Evolutionary conservation across 2,113 vertebrate genomes (phyloP), one percentile per base, ranked within the genome.

Genomic region (Phaetusa simplex): DNA sequence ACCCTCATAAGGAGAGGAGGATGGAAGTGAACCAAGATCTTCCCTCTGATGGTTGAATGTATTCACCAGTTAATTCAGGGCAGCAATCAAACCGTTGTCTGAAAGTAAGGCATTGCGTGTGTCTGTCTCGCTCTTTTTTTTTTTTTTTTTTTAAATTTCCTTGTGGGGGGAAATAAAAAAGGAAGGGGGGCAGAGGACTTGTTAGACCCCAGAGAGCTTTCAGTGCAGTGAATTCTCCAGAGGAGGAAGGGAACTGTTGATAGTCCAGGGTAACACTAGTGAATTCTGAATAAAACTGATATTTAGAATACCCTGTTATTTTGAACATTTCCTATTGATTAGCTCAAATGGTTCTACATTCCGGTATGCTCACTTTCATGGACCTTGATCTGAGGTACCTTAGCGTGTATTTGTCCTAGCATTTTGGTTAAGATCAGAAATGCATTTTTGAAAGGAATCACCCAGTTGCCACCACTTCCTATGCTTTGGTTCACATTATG

Each of bases 181-280:
- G n/a, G 36, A 38, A n/a, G 11, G 3, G 43, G 2, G 4, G 14
- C 16, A 11, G 17, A 8, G 7, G 2, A n/a, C 1, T 30, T 82
- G 9, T 62, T 82, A n/a, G 34, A 56, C 26, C 8, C 11, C 26
- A 42, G 22, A 77, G 43, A 38, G 15, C 58, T 76, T 82, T 73
- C 43, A 72, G 10, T 21, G 21, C 30, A 58, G 29, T 71, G 67
- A 69, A 21, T 65, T 65, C 30, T 91, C 74, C 58, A 21, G 23
- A 87, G 36, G 40, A 82, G 30, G n/a, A 74, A 62, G 6, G 38
- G 43, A 36, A 16, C 45, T 69, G 15, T 26, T 81, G 42, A 8
- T 88, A 50, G 43, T 64, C 45, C 55, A 82, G 22, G 9, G 8
- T 82, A 36, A 43, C 22, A 11, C 21, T 90, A 45, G 43, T 80